Percentiles rank a stretch among this genome's conserved stretches.
Conservation (phyloP, 2,797 vertebrate genomes). For the Pipistrellus pygmaeus region DNA sequence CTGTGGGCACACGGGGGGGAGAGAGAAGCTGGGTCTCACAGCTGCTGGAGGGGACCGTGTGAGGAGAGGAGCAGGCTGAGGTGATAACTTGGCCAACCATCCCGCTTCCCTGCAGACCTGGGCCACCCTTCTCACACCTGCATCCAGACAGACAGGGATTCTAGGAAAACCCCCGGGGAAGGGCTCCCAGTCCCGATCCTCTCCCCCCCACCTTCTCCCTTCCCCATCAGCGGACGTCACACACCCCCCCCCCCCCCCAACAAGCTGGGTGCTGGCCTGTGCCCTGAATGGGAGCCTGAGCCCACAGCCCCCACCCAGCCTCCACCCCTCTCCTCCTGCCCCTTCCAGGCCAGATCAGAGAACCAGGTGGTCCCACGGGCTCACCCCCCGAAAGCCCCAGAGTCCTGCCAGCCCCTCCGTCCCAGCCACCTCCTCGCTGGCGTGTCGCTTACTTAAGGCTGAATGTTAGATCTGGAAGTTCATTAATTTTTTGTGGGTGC, state of each 20-base stretch:
- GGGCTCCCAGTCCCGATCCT: neutral
- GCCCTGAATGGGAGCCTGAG: neutral
- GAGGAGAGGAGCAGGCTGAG: neutral
- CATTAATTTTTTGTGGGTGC: constrained; percentile 85
- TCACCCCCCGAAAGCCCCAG: neutral
- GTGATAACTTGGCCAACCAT: neutral
- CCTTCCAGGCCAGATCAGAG: constrained; percentile 20
- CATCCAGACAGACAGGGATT: neutral
- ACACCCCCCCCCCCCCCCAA: too few relatives aligned
- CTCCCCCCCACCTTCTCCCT: neutral
- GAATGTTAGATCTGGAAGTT: constrained; percentile 83
- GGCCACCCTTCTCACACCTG: neutral
- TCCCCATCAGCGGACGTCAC: neutral
- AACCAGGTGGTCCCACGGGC: neutral
- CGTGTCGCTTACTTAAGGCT: constrained; percentile 80
- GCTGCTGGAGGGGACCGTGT: neutral
- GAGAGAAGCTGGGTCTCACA: neutral
- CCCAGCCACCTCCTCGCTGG: constrained; percentile 50
- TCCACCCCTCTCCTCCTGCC: neutral
- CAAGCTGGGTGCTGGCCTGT: neutral
- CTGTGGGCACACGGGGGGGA: too few relatives aligned
- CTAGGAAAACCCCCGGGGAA: neutral
- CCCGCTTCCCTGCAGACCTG: too few relatives aligned
- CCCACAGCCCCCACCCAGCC: neutral
- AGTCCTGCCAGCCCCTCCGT: neutral